phyloP scores from a whole-genome alignment of 1,140 invertebrate species.

The Mamestra configurata region DNA sequence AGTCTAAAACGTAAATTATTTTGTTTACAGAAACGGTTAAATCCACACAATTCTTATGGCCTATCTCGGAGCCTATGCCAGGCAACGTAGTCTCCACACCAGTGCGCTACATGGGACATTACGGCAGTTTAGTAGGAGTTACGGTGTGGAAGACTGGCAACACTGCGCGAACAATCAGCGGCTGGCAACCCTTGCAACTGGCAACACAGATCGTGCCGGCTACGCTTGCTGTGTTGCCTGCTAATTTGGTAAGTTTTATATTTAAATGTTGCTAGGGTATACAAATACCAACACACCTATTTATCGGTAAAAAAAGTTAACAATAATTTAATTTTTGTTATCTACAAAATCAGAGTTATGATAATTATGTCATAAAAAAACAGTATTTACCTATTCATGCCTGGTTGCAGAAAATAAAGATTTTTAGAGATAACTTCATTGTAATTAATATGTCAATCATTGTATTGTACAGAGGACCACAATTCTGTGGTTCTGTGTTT shows the following conservation, averaged over 20 bases:
- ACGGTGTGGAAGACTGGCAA: constrained; percentile 89
- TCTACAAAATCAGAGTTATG: no score
- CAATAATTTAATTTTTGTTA: no score
- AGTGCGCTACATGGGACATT: constrained; percentile 91
- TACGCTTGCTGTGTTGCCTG: constrained; percentile 90
- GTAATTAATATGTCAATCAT: no score
- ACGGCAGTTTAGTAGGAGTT: constrained; percentile 92
- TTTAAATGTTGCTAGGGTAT: no score
- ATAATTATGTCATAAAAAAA: no score
- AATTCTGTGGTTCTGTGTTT: no score
- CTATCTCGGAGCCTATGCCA: constrained; percentile 73
- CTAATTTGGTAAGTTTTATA: constrained; percentile 71
- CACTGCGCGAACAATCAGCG: constrained; percentile 89
- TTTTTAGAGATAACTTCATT: no score
- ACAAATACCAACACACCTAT: no score
- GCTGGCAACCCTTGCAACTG: constrained; percentile 93
- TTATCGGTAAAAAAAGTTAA: no score
- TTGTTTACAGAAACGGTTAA: constrained; percentile 90
- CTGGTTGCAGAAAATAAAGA: no score
- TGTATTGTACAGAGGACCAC: no score
- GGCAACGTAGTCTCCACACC: constrained; percentile 87
- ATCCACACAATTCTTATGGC: constrained; percentile 92
- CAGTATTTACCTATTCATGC: no score
- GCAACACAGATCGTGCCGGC: constrained; percentile 96
- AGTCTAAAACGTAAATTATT: neutral